Evolutionary conservation across 2,797 vertebrate species (phyloP).

Genomic region (Picus viridis): DNA sequence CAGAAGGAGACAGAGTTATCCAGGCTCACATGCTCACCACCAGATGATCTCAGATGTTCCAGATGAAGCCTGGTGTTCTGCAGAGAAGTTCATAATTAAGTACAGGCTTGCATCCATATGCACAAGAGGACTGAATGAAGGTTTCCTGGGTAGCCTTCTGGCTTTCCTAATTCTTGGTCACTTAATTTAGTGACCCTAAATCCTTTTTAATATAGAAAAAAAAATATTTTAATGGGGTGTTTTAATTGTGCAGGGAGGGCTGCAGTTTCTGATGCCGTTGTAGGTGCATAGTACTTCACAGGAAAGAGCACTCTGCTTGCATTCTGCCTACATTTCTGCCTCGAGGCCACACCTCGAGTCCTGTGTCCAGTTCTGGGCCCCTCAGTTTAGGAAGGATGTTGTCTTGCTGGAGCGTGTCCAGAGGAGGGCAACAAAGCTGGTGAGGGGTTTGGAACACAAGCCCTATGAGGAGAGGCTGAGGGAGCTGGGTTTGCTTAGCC

Average conservation of each 20-base stretch:
- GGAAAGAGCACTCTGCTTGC: background rate
- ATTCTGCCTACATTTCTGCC: background rate
- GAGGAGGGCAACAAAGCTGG: too few relatives aligned
- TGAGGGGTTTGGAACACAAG: too few relatives aligned
- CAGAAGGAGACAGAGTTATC: background rate
- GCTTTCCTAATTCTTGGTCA: background rate
- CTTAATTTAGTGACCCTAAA: conserved; percentile 23
- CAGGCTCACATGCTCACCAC: background rate
- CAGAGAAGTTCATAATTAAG: conserved; percentile 17
- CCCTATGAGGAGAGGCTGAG: too few relatives aligned
- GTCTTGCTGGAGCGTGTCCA: too few relatives aligned
- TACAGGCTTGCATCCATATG: background rate
- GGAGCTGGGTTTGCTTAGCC: too few relatives aligned
- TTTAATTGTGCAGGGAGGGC: background rate
- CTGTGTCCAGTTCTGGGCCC: too few relatives aligned
- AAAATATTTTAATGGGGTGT: background rate
- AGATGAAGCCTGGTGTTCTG: conserved; percentile 13
- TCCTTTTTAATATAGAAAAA: conserved; percentile 8
- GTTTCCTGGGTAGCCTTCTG: conserved; percentile 20
- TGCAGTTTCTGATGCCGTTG: background rate
- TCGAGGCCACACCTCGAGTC: too few relatives aligned
- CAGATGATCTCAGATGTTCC: background rate
- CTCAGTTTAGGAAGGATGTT: too few relatives aligned
- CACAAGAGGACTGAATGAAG: background rate
- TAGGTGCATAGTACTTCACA: background rate